Percentiles rank a stretch among this genome's conserved stretches.
These are phyloP conservation scores for Suricata suricatta DNA, from an alignment of 2,113 vertebrate genomes.

Conservation along the genomic window DNA sequence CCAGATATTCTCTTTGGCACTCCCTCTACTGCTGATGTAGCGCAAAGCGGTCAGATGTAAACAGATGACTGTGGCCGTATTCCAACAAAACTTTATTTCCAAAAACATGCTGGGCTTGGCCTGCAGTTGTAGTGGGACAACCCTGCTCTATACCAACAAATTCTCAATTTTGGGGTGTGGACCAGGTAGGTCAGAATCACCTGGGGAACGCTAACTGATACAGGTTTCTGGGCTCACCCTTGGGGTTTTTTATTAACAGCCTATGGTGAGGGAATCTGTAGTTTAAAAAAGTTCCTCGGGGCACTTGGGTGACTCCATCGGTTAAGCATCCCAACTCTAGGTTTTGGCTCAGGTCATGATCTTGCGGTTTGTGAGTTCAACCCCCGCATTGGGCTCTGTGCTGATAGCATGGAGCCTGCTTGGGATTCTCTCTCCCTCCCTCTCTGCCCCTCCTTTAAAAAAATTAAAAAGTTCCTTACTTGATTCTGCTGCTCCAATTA, in stretches of 20 bases:
- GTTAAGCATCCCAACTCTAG: too few relatives aligned
- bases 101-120: not conserved
- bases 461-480: not conserved
- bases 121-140: not conserved
- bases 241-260: not conserved
- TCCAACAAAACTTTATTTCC: not conserved
- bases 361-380: too few relatives aligned
- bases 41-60: not conserved
- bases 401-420: too few relatives aligned
- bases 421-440: too few relatives aligned
- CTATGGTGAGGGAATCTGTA: not conserved
- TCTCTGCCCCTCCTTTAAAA: too few relatives aligned
- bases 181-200: not conserved
- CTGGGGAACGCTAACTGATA: not conserved
- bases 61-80: not conserved
- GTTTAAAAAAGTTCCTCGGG: not conserved
- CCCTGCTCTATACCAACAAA: not conserved
- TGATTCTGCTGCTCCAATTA: not conserved
- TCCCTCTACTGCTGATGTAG: not conserved
- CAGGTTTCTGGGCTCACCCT: not conserved
- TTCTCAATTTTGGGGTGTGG: not conserved
- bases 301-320: too few relatives aligned
- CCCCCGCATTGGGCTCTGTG: too few relatives aligned
- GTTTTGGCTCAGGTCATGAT: too few relatives aligned
- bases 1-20: not conserved